These are phyloP conservation scores for Eulimnadia texana DNA, from an alignment of 1,140 invertebrate genomes.

Conservation along the genomic window DNA sequence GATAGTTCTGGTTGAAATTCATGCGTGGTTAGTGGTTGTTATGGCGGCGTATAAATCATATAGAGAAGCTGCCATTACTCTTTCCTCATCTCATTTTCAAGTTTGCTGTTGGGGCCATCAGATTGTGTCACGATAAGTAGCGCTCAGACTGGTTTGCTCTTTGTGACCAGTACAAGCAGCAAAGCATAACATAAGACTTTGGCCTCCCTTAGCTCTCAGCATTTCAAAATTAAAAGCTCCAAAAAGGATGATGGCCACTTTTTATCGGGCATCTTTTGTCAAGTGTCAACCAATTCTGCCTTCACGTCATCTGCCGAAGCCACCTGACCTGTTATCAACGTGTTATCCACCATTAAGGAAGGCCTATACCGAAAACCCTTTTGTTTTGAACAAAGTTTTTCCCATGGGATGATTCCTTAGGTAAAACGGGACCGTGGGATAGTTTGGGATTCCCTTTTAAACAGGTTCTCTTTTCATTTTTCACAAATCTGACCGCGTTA, in stretches of 20 bases:
- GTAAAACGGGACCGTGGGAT: not conserved
- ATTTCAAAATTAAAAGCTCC: too few relatives aligned
- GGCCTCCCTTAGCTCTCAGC: too few relatives aligned
- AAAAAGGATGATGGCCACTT: not conserved
- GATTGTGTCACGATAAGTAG: not conserved
- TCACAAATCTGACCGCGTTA: not conserved
- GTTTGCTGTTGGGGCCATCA: not conserved
- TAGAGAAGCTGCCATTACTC: not conserved
- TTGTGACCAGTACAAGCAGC: not conserved
- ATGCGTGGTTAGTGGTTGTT: not conserved
- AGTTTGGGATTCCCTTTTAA: not conserved
- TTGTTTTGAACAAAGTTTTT: too few relatives aligned
- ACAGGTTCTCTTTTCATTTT: not conserved
- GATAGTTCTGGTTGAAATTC: not conserved
- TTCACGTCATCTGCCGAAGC: not conserved
- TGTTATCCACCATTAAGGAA: too few relatives aligned
- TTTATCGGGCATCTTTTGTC: not conserved
- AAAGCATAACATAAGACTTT: not conserved
- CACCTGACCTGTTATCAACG: too few relatives aligned
- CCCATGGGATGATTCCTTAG: not conserved
- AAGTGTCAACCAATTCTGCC: not conserved
- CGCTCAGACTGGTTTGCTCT: not conserved
- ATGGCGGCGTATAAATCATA: not conserved
- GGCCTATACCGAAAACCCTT: too few relatives aligned
- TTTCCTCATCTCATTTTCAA: not conserved